phyloP scores from a whole-genome alignment of 2,113 vertebrate genomes.

The Sclerurus mexicanus region DNA sequence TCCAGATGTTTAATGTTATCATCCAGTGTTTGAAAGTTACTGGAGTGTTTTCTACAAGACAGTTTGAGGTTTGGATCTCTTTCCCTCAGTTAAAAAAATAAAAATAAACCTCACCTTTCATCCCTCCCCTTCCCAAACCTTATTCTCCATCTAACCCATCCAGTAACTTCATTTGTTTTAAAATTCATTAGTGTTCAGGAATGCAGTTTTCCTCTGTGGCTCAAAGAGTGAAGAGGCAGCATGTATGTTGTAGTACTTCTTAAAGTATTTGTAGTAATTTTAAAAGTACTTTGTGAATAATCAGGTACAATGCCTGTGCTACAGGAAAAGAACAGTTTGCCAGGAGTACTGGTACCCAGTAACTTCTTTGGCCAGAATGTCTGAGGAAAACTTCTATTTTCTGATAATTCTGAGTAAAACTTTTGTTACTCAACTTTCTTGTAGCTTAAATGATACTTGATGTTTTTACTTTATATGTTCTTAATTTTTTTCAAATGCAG shows the following conservation, averaged over 20 bases:
- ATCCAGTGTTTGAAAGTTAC: not conserved
- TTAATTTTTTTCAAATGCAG: not conserved
- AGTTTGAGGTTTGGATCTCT: not conserved
- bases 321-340: not conserved
- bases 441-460: not conserved
- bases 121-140: not conserved
- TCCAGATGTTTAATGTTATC: conserved; percentile 12
- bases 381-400: not conserved
- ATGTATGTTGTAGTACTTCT: not conserved
- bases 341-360: not conserved
- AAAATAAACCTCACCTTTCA: not conserved
- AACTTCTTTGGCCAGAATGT: not conserved
- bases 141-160: not conserved
- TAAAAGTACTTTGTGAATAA: not conserved
- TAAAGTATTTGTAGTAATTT: not conserved
- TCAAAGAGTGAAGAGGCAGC: not conserved
- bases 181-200: not conserved
- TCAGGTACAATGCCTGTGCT: not conserved
- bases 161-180: not conserved
- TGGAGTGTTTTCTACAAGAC: not conserved
- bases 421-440: not conserved
- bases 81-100: not conserved
- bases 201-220: not conserved
- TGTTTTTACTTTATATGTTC: not conserved
- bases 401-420: not conserved